Conservation (phyloP, 2,113 vertebrate genomes). For the Camarhynchus parvulus region DNA sequence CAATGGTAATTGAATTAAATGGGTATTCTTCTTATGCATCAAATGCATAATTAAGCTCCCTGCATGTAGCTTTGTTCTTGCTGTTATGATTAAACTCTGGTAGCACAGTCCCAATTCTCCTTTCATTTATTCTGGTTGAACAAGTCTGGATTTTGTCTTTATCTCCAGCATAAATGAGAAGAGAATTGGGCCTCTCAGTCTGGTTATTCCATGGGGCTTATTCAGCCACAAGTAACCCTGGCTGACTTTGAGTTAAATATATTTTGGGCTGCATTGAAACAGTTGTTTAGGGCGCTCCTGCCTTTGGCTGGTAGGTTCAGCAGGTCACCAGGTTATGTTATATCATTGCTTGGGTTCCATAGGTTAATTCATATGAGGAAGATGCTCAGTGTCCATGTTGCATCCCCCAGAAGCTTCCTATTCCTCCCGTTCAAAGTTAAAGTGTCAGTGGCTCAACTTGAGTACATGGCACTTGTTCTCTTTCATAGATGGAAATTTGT, state of each 20-base stretch:
- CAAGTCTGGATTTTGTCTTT: slow-evolving; percentile 16
- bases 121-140: slow-evolving; percentile 31
- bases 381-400: background rate
- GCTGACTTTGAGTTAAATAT: background rate
- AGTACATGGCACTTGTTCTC: background rate
- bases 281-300: background rate
- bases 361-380: background rate
- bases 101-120: slow-evolving; percentile 25
- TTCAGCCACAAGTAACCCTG: background rate
- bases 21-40: slow-evolving; percentile 29
- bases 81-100: slow-evolving; percentile 26
- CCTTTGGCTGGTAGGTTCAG: background rate
- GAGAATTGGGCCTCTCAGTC: background rate
- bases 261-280: background rate
- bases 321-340: background rate
- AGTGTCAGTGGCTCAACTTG: background rate
- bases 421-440: background rate
- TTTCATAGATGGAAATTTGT: background rate
- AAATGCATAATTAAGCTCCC: slow-evolving; percentile 35
- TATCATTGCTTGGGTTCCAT: background rate
- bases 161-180: background rate
- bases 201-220: background rate
- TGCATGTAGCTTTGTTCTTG: slow-evolving; percentile 34
- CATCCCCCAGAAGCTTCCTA: background rate
- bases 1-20: slow-evolving; percentile 53